Conservation (phyloP, 2,797 vertebrate genomes). For the Bovichtus diacanthus region DNA sequence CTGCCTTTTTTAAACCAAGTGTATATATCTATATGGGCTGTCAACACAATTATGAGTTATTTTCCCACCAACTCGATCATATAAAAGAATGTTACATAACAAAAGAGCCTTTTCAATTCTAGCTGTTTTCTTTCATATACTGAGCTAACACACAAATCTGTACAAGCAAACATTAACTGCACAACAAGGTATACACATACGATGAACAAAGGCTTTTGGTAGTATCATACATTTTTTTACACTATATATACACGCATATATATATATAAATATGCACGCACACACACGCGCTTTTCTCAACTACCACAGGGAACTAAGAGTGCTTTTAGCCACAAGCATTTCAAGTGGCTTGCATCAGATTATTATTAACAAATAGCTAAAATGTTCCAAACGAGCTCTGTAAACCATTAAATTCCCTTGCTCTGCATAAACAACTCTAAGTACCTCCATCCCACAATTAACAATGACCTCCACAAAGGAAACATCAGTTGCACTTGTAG, state of each 20-base stretch:
- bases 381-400: constrained; percentile 2
- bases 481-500: not conserved
- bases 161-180: not conserved
- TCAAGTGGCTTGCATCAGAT: not conserved
- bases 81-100: not conserved
- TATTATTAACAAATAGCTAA: constrained; percentile 5
- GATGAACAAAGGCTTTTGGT: constrained; percentile 21
- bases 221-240: no score
- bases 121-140: not conserved
- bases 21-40: not conserved
- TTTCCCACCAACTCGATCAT: constrained; percentile 9
- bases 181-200: not conserved
- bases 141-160: not conserved
- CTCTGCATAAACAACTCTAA: not conserved
- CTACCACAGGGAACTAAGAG: not conserved
- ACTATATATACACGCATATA: no score
- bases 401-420: constrained; percentile 15
- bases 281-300: no score
- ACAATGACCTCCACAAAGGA: constrained; percentile 23
- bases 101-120: not conserved
- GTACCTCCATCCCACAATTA: constrained; percentile 30
- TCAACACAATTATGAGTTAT: constrained; percentile 11
- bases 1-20: not conserved
- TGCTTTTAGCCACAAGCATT: constrained; percentile 4
- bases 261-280: no score